Base-by-base conservation (phyloP, 2,113 vertebrate genomes). In the Ivindomyrus marchei region DNA sequence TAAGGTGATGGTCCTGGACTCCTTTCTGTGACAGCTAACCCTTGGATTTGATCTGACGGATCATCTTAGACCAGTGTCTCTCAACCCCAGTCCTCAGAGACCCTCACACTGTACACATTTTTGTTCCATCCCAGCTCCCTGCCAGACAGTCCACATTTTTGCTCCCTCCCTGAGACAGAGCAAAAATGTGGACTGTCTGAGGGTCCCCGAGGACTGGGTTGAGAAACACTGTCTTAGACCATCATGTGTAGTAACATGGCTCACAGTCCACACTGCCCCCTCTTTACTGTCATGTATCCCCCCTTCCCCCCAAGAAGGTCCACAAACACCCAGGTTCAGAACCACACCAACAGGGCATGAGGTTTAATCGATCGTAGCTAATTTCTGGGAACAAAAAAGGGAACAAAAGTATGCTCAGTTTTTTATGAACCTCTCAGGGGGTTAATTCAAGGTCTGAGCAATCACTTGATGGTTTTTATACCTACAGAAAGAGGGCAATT, bases 371-470 rank as follows among this genome's bases (percentile, higher is more conserved):
- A 50, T 47, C 19, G 4, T 6, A n/a, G 84, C 46, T 86, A 24
- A 86, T 86, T 86, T 86, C 47, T 49, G n/a, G 84, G n/a, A 86
- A 86, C 84, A 85, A 85, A 49, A 27, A 50, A 24, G 58, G 10
- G 50, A 88, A 88, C 56, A 74, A 47, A 56, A 62, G 36, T 62
- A 19, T 13, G 21, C 24, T 66, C 9, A 27, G 42, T 46, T 62
- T 42, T n/a, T 62, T 5, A 24, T 66, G 39, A 66, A n/a, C 58
- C 31, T 27, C 39, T 88, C 88, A n/a, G 88, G 88, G 53, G 56
- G 88, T 45, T 88, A 88, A 89, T 52, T 89, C 70, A 31, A 83
- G 88, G 77, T 36, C 62, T 83, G 49, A 89, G 27, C 46, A 89
- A 86, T 50, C 84, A 49, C 45, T 86, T 47, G 1, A 13, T 89